Evolutionary conservation across 2,888 invertebrate genomes (phyloP).

Genomic region (Acholoe squamosa): DNA sequence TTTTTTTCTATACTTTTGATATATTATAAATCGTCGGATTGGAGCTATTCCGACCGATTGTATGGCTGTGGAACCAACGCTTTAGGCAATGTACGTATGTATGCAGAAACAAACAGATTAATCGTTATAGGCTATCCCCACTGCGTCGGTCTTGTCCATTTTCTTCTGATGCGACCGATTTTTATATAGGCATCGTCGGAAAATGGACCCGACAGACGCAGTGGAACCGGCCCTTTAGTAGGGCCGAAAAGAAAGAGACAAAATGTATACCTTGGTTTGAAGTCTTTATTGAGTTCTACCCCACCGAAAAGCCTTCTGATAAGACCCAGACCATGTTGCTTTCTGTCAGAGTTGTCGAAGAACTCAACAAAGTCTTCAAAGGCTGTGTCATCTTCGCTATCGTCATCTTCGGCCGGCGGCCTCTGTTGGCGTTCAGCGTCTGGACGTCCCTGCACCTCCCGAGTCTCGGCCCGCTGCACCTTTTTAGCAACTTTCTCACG

Average conservation of each 20-base stretch:
- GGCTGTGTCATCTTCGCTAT: conserved; percentile 59
- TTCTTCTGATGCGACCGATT: too few species aligned
- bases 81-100: too few species aligned
- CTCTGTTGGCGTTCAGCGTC: background rate
- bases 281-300: conserved; percentile 18
- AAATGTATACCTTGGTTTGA: conserved; percentile 39
- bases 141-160: too few species aligned
- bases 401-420: background rate
- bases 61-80: too few species aligned
- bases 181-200: too few species aligned
- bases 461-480: background rate
- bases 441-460: background rate
- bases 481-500: background rate
- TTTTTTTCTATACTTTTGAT: too few species aligned
- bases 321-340: conserved; percentile 92
- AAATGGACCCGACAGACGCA: too few species aligned
- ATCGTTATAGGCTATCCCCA: too few species aligned
- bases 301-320: conserved; percentile 87
- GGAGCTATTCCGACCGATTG: too few species aligned
- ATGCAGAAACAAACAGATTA: too few species aligned
- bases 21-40: too few species aligned
- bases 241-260: background rate
- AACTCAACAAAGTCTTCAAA: conserved; percentile 63
- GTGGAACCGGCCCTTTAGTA: too few species aligned
- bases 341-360: conserved; percentile 91